These are phyloP conservation scores for Drosophila lacicola DNA, from an alignment of 2,888 invertebrate species.

Conservation along the genomic window DNA sequence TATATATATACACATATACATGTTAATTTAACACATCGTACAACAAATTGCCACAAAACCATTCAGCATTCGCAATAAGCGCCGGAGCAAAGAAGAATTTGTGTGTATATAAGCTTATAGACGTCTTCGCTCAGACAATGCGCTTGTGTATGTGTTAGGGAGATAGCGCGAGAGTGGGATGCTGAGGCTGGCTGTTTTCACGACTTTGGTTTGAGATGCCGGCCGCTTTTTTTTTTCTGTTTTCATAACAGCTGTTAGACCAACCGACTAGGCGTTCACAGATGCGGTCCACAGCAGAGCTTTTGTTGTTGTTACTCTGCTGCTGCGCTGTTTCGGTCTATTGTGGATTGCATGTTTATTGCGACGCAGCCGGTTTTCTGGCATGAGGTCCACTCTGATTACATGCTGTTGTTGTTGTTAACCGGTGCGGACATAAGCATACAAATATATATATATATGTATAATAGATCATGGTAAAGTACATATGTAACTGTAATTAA, in stretches of 20 bases:
- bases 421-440: slow-evolving; percentile 33
- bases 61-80: slow-evolving; percentile 52
- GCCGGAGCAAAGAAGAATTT: slow-evolving; percentile 37
- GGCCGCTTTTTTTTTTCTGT: slow-evolving; percentile 26
- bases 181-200: slow-evolving; percentile 35
- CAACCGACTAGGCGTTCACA: slow-evolving; percentile 22
- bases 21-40: slow-evolving; percentile 41
- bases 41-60: slow-evolving; percentile 44
- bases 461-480: background rate
- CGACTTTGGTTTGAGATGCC: slow-evolving; percentile 35
- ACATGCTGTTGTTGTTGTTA: slow-evolving; percentile 38
- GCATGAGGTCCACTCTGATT: slow-evolving; percentile 40
- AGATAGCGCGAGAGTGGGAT: slow-evolving; percentile 39
- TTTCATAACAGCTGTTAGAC: slow-evolving; percentile 71
- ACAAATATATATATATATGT: slow-evolving; percentile 5
- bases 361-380: slow-evolving; percentile 60
- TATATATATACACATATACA: slow-evolving; percentile 11
- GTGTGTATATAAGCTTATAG: slow-evolving; percentile 30
- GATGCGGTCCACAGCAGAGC: slow-evolving; percentile 45
- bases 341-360: slow-evolving; percentile 50
- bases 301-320: slow-evolving; percentile 24
- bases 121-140: background rate
- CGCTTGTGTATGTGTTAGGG: slow-evolving; percentile 9
- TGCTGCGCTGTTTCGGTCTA: slow-evolving; percentile 12
- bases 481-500: slow-evolving; percentile 19